Conservation (phyloP, 2,797 vertebrate genomes). For the Gobionotothen gibberifrons region DNA sequence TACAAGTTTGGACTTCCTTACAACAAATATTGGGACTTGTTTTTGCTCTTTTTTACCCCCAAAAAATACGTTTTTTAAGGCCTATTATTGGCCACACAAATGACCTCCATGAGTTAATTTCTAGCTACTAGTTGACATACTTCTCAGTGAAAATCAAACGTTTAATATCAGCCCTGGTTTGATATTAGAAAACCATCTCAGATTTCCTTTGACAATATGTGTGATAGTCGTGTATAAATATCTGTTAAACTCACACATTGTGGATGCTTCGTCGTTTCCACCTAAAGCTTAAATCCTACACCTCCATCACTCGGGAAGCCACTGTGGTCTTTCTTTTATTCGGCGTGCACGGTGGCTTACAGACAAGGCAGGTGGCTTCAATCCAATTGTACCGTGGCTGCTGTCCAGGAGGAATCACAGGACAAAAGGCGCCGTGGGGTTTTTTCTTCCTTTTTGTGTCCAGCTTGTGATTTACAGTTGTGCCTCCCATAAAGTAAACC, state of each 20-base stretch:
- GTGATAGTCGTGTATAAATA: no score
- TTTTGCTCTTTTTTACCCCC: no score
- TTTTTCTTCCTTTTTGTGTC: slow-evolving; percentile 46
- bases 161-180: not conserved
- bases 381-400: slow-evolving; percentile 40
- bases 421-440: slow-evolving; percentile 61
- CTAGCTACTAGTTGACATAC: no score
- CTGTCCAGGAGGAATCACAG: slow-evolving; percentile 47
- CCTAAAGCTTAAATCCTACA: slow-evolving; percentile 19
- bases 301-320: slow-evolving; percentile 14
- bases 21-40: no score
- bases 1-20: no score
- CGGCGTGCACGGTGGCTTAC: slow-evolving; percentile 25
- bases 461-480: slow-evolving; percentile 61
- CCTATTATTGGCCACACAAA: no score
- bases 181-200: not conserved
- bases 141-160: no score
- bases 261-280: not conserved
- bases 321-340: slow-evolving; percentile 11
- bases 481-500: slow-evolving; percentile 45
- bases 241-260: not conserved
- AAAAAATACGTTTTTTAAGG: no score
- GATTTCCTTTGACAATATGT: not conserved
- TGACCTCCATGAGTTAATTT: no score
- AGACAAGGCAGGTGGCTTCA: slow-evolving; percentile 69